Evolutionary conservation across 2,888 invertebrate species (phyloP), one percentile per base, ranked within the genome.

Genomic region (Petrolisthes manimaculis): DNA sequence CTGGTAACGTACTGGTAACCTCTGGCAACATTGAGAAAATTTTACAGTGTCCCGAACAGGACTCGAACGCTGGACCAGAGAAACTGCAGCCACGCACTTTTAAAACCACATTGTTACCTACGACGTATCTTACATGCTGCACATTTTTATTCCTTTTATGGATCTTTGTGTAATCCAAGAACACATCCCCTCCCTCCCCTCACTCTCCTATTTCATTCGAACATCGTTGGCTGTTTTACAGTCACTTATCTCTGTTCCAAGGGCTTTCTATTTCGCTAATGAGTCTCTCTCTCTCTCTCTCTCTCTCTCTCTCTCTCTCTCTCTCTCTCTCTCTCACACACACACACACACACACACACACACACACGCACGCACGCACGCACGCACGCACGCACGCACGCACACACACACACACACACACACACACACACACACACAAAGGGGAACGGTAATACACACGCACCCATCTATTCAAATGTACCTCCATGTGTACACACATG

Each of bases 251-350:
- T 61, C 18, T 24, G 8, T 24, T 1, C 21, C 24, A 12, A 21
- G 12, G 12, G 9, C 61, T 61, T 18, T 18, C 18, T 3, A 18
- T 0, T 21, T n/a, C 37, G 37, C 51, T 18, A 12, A 24, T 77
- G 8, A 18, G 9, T 8, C 77, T 51, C 51, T 18, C 6, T 8
- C 24, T 37, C 51, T 77, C 51, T 51, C 24, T 77, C 77, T 77
- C 51, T 77, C 77, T 77, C 5, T 77, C 24, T 51, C 18, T 51
- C 51, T 51, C 18, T 51, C 77, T 77, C 51, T 51, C 77, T 18
- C 24, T 51, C 77, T 77, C 77, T 37, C 77, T 12, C 77, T 77
- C 77, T 77, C 51, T 77, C 77, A 9, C 77, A 51, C 51, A 24
- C 8, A 5, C 77, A 37, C 24, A 24, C 77, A 24, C 5, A 24